Base-by-base conservation (phyloP, 2,797 vertebrate species). In the Helicolenus hilgendorfi region DNA sequence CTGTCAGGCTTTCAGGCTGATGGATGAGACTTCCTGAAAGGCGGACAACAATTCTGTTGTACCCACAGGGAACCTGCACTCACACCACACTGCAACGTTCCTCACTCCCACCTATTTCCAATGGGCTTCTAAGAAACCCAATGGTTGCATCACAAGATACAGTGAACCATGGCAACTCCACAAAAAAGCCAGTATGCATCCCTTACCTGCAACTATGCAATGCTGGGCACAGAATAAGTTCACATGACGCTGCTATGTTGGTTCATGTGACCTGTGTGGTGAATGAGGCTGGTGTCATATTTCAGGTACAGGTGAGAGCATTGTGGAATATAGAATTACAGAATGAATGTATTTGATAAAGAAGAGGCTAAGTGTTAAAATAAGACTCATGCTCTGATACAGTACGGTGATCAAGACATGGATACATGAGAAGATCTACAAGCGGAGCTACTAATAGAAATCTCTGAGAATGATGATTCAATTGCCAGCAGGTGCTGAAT, bases 41-140 rank as follows among this genome's bases (percentile, higher is more conserved):
- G 15, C 4, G 0, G 85, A 90, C 89, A 90, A 87, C 86, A 93
- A 91, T 85, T 69, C 85, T 3, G 26, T 77, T 65, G 82, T 60
- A 83, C 83, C 88, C 73, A 70, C 80, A 84, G 84, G 85, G 93
- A 85, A 79, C 73, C 90, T 77, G 87, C 76, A 63, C 85, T 96
- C 85, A 81, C 95, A 96, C 93, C 96, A 90, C 86, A 92, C 88
- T 87, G 94, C 83, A 41, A 95, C 35, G 85, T 95, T 97, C 86
- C 91, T 91, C 89, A 89, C 90, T 76, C 83, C 88, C 79, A 89
- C 89, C 86, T 41, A 59, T 89, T 92, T 94, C 90, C 87, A 87
- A 62, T 15, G 24, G 64, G 70, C 84, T 96, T 96, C 95, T 96
- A 87, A 90, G 93, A 96, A 96, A 92, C 24, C 36, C 63, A 27